Evolutionary conservation across 30 jellyfish, hydroid and myxozoan genomes (phyloP).

Genomic region (Pseudorhiza aurosa): DNA sequence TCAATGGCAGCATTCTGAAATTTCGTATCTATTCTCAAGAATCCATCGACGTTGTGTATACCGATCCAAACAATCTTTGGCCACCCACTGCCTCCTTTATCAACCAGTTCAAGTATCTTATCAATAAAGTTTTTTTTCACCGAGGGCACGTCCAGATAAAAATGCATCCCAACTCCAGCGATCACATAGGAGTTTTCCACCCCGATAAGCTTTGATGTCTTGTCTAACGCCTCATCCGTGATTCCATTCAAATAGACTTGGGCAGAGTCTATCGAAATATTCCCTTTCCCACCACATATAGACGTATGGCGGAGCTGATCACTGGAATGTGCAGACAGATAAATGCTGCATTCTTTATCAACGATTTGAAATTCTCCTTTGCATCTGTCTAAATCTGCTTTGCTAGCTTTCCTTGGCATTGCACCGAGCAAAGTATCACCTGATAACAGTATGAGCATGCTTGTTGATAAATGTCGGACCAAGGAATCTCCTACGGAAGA

Average conservation of each 20-base stretch:
- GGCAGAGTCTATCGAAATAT: slow-evolving; percentile 34
- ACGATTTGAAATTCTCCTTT: slow-evolving; percentile 78
- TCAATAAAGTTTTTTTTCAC: slow-evolving; percentile 33
- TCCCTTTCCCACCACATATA: slow-evolving; percentile 62
- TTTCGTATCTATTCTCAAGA: slow-evolving; percentile 77
- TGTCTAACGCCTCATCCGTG: slow-evolving; percentile 43
- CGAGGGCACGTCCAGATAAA: slow-evolving; percentile 50
- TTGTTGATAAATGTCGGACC: slow-evolving; percentile 77
- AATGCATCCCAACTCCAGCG: slow-evolving; percentile 92
- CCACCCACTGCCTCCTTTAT: slow-evolving; percentile 76
- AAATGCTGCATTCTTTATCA: slow-evolving; percentile 80
- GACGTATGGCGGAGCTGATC: slow-evolving; percentile 28
- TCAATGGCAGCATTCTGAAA: slow-evolving; percentile 54
- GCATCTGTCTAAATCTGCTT: slow-evolving; percentile 54
- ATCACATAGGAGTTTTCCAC: slow-evolving; percentile 65
- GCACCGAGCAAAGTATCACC: slow-evolving; percentile 73
- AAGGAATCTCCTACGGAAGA: slow-evolving; percentile 83
- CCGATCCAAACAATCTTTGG: slow-evolving; percentile 87
- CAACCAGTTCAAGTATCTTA: slow-evolving; percentile 39
- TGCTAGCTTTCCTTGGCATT: slow-evolving; percentile 54
- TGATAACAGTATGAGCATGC: slow-evolving; percentile 58
- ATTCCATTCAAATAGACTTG: slow-evolving; percentile 65
- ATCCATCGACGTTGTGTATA: slow-evolving; percentile 83
- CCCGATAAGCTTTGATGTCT: slow-evolving; percentile 37
- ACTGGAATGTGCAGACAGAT: slow-evolving; percentile 61